Percentiles rank a stretch among this genome's conserved stretches.
Evolutionary conservation across 1,140 invertebrate species (phyloP).

Genomic region (Solenopsis fugax): DNA sequence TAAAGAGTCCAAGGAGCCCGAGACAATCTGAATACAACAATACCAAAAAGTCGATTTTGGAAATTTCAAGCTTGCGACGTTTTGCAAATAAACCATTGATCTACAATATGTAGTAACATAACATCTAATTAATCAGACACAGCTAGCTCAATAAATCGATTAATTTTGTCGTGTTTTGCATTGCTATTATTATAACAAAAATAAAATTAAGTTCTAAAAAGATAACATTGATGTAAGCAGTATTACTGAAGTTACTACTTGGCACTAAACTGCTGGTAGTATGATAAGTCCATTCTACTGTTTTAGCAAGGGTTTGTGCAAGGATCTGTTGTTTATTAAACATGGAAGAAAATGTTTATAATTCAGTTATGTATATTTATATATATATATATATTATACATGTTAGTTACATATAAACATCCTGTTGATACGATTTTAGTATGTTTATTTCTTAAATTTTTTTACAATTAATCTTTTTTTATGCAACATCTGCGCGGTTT

Average conservation of each 20-base stretch:
- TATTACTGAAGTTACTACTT: slow-evolving; percentile 31
- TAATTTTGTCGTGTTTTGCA: not conserved
- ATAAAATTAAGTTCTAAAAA: not conserved
- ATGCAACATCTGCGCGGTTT: not conserved
- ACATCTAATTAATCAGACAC: slow-evolving; percentile 15
- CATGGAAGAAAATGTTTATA: slow-evolving; percentile 4
- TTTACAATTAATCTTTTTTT: slow-evolving; percentile 29
- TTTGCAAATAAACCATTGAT: not conserved
- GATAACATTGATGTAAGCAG: not conserved
- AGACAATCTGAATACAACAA: too few species aligned
- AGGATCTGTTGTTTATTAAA: slow-evolving; percentile 25
- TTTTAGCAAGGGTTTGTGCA: not conserved
- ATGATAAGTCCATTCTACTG: slow-evolving; percentile 1
- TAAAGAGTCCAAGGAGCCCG: too few species aligned
- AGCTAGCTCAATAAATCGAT: not conserved
- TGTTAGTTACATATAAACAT: not conserved
- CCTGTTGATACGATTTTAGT: not conserved
- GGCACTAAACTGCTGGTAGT: not conserved
- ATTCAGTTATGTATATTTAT: slow-evolving; percentile 24
- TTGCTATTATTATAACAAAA: not conserved
- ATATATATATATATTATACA: slow-evolving; percentile 13
- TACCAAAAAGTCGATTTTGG: too few species aligned
- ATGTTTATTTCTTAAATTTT: slow-evolving; percentile 22
- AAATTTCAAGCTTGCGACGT: too few species aligned
- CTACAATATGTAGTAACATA: not conserved